Conservation (phyloP, 2,113 vertebrate genomes). For the Mastomys coucha region DNA sequence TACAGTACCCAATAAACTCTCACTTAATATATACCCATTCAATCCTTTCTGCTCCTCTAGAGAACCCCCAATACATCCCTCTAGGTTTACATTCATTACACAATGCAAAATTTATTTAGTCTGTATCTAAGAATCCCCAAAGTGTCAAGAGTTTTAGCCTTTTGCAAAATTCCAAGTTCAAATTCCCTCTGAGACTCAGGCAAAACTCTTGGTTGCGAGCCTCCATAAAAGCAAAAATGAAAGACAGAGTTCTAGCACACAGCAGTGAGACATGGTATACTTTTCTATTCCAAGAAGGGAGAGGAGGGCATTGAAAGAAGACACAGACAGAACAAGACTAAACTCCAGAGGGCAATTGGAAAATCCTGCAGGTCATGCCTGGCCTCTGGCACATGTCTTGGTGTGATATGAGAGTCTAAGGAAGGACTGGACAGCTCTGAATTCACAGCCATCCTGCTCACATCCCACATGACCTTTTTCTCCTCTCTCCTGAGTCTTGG, state of each 20-base stretch:
- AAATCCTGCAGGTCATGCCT: not conserved
- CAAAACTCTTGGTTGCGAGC: not conserved
- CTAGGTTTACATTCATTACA: too few relatives aligned
- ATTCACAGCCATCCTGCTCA: too few relatives aligned
- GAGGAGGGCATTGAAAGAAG: not conserved
- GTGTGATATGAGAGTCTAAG: not conserved
- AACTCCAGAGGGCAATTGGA: not conserved
- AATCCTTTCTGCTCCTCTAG: not conserved
- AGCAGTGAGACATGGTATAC: not conserved
- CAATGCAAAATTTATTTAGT: not conserved
- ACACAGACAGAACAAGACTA: not conserved
- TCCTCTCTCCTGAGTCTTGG: not conserved
- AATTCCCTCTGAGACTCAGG: not conserved
- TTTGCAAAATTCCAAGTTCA: not conserved
- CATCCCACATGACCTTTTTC: not conserved
- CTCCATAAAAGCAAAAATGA: not conserved
- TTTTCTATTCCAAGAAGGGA: not conserved
- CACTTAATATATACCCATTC: not conserved
- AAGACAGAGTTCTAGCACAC: not conserved
- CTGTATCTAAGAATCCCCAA: not conserved
- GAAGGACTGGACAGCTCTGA: not conserved
- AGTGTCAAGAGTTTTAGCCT: not conserved
- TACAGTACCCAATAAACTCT: not conserved
- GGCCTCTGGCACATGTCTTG: not conserved
- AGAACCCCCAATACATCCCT: not conserved